These are phyloP conservation scores for Hydrochoerus hydrochaeris DNA, from an alignment of 2,113 vertebrate species.

Conservation along the genomic window DNA sequence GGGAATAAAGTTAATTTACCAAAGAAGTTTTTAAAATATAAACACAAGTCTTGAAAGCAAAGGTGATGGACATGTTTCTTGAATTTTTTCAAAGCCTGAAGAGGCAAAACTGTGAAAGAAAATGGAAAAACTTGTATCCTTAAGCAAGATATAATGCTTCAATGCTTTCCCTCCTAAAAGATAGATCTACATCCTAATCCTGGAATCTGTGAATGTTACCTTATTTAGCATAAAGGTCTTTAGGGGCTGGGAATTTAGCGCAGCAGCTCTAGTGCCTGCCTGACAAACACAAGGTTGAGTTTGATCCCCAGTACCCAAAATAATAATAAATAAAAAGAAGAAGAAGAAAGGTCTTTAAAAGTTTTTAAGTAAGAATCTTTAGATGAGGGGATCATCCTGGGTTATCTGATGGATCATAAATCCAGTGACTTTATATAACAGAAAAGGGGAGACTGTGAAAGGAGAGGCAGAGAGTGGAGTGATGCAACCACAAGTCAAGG, in stretches of 20 bases:
- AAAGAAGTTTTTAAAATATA: not conserved
- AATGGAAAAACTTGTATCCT: not conserved
- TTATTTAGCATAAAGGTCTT: not conserved
- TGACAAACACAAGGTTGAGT: no score
- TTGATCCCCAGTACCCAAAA: no score
- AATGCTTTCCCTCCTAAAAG: not conserved
- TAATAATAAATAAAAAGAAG: no score
- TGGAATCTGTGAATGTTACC: not conserved
- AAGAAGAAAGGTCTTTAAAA: not conserved
- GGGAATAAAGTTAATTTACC: not conserved
- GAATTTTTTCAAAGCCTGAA: conserved; percentile 1
- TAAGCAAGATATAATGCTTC: not conserved
- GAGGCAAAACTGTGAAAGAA: conserved; percentile 6
- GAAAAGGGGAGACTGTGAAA: not conserved
- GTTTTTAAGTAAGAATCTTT: not conserved
- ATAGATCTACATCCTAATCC: not conserved
- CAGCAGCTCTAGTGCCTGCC: no score
- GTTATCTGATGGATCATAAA: not conserved
- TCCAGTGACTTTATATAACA: not conserved
- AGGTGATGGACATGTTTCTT: not conserved
- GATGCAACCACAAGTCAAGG: not conserved
- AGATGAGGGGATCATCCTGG: not conserved
- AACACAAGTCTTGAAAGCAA: not conserved
- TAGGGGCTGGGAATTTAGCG: no score
- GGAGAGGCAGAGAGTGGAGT: not conserved